Evolutionary conservation across 2,113 vertebrate genomes (phyloP), one percentile per base, ranked within the genome.

Genomic region (Nyctibius bracteatus): DNA sequence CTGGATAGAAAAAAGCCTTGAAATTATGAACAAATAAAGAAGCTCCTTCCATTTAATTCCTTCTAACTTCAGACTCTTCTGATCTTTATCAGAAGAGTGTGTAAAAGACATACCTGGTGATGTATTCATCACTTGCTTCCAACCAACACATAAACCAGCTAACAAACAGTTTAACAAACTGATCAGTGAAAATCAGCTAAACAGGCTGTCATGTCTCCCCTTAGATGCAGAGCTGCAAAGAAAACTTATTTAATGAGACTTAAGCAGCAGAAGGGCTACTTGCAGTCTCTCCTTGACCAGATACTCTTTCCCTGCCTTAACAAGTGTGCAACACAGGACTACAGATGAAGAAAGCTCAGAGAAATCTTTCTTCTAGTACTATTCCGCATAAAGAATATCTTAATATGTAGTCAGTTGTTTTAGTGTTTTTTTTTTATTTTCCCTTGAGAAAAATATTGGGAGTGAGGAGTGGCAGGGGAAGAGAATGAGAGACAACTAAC

Each of bases 71-170:
- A 91, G 21, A 2, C 0, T 65, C 51, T 81, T 54, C 59, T 70
- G 35, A 49, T 5, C 10, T 81, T 59, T 74, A 72, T 31, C 24
- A 57, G 28, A 75, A 63, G 7, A 54, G 5, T 8, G 8, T 5
- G 1, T 39, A 55, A 82, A 82, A 63, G 4, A 25, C 6, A 20
- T 66, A 46, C 21, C 14, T 52, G 6, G 16, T 0, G 0, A 68
- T 35, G 9, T 43, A 51, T 43, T 77, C 8, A 39, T 20, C 15
- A 10, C 4, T 72, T 77, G 20, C 4, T 89, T 39, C n/a, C 54
- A 84, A 55, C 5, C 8, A 37, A 35, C 19, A 59, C 0, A 0
- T 41, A 55, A 92, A 72, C 3, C 52, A 51, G 7, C 22, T 75
- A 63, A 43, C 3, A 70, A 89, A 54, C 2, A 70, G 21, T 30